Base-by-base conservation (phyloP, 2,888 invertebrate species). In the Nasonovia ribisnigri region DNA sequence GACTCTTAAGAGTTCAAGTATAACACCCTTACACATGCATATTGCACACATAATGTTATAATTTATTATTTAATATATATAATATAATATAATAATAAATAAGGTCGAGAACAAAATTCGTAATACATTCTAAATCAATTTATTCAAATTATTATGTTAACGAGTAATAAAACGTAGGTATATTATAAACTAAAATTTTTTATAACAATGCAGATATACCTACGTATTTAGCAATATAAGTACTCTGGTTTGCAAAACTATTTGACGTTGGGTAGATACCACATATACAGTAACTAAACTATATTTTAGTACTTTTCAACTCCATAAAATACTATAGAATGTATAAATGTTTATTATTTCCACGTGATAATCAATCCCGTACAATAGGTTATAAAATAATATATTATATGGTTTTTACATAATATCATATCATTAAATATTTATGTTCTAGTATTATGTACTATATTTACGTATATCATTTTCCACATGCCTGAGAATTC, bases 121-220 rank as follows among this genome's bases (percentile, higher is more conserved):
- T 0, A 36, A 36, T 8, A 20, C 20, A 36, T 77, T 36, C 8
- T 20, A 67, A 90, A 67, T 46, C 43, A 46, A 90, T 60, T 4
- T n/a, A 26, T n/a, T 67, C 24, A 67, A 67, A 90, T 77, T 77
- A 67, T n/a, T 77, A 67, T n/a, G 16, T 24, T 54, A 90, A 90
- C 46, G 20, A n/a, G 54, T 42, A 57, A 88, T 54, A 42, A 57
- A 0, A 36, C 10, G 20, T 36, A 26, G 36, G 43, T n/a, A n/a
- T 20, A 51, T 24, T 24, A 51, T 88, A 51, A 88, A 51, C 11
- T 51, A 10, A 20, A 51, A 24, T 36, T 3, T 48, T 48, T 51
- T 36, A 88, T 24, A 54, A 36, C 16, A 51, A 36, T n/a, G n/a
- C 67, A 46, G 46, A 11, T 54, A 48, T 48, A 11, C n/a, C 36